Evolutionary conservation across 2,113 vertebrate genomes (phyloP).

Genomic region (Phalacrocorax carbo): DNA sequence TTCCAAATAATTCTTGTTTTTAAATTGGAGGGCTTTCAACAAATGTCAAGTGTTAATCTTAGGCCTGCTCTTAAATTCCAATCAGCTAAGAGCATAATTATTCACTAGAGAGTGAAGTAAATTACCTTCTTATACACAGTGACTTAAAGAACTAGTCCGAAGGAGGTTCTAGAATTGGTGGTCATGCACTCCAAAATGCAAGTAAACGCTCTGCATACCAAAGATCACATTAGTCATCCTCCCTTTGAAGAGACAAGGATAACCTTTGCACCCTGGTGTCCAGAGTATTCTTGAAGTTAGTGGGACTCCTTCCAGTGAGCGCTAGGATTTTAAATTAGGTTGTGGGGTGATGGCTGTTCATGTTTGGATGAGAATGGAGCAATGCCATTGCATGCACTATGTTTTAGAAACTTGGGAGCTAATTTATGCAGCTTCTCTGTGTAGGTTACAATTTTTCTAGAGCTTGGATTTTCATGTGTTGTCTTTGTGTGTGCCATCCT

Average conservation of each 20-base stretch:
- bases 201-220: accelerated
- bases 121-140: background rate
- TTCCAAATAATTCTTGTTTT: slow-evolving; percentile 35
- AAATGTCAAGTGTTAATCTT: slow-evolving; percentile 69
- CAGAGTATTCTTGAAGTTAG: background rate
- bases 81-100: slow-evolving; percentile 62
- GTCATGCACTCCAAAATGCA: background rate
- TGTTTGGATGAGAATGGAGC: background rate
- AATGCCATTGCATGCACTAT: accelerated
- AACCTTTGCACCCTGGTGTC: background rate
- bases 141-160: background rate
- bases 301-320: background rate
- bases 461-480: background rate
- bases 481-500: background rate
- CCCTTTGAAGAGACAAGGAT: background rate
- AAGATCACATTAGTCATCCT: background rate
- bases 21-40: slow-evolving; percentile 29
- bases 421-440: background rate
- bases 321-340: background rate
- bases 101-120: slow-evolving; percentile 25
- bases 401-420: background rate
- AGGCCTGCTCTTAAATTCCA: slow-evolving; percentile 39
- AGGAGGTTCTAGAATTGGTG: background rate
- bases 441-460: background rate
- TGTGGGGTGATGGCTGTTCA: background rate